Percentiles rank a stretch among this genome's conserved stretches.
Evolutionary conservation across 2,113 vertebrate species (phyloP).

Genomic region (Catharus minimus): DNA sequence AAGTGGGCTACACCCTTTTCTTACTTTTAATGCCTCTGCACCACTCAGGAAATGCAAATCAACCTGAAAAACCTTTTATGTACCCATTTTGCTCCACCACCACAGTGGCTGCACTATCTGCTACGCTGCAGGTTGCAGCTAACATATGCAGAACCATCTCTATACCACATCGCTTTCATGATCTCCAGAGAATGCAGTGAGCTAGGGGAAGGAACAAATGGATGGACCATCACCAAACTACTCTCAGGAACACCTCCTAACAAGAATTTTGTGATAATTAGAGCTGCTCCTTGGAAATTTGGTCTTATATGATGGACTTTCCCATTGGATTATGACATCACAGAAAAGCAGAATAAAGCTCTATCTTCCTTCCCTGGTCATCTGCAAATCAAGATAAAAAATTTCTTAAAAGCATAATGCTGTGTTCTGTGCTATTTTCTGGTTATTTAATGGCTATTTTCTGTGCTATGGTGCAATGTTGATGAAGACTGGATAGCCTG

Average conservation of each 20-base stretch:
- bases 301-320: background rate
- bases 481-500: background rate
- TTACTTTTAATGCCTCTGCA: background rate
- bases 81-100: background rate
- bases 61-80: background rate
- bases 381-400: background rate
- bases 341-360: background rate
- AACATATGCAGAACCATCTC: accelerated
- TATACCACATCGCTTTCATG: background rate
- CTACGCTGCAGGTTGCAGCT: background rate
- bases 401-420: background rate
- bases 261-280: background rate
- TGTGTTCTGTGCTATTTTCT: background rate
- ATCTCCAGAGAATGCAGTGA: background rate
- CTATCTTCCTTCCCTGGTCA: background rate
- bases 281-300: background rate
- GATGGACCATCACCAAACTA: background rate
- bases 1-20: background rate
- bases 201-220: background rate
- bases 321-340: background rate
- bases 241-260: background rate
- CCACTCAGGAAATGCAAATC: background rate
- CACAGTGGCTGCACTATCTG: background rate
- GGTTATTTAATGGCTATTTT: background rate
- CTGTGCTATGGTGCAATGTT: background rate